These are phyloP conservation scores for Caretta caretta DNA, from an alignment of 2,113 vertebrate species.

Conservation along the genomic window DNA sequence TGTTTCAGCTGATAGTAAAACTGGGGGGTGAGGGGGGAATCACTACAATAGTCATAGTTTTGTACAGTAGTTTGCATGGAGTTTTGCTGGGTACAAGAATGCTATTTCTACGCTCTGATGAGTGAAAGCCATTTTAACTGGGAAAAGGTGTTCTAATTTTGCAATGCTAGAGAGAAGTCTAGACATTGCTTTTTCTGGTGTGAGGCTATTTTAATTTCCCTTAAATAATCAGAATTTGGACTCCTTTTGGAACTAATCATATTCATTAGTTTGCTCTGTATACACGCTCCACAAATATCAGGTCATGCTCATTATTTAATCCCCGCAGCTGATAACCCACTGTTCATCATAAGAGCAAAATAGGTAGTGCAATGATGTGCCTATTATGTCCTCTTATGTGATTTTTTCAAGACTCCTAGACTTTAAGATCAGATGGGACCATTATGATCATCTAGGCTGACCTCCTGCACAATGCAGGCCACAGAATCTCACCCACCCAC, in stretches of 20 bases:
- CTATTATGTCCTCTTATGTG: background rate
- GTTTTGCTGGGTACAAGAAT: background rate
- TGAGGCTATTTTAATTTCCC: conserved; percentile 5
- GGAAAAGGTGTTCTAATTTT: background rate
- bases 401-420: background rate
- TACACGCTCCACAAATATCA: background rate
- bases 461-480: too few relatives aligned
- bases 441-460: too few relatives aligned
- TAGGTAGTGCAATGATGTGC: background rate
- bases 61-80: background rate
- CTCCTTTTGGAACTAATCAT: background rate
- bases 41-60: background rate
- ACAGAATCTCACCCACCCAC: too few relatives aligned
- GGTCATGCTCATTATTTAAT: background rate
- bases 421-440: too few relatives aligned
- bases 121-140: background rate
- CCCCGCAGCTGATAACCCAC: background rate
- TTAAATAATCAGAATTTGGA: background rate
- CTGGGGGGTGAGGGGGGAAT: background rate
- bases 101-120: background rate
- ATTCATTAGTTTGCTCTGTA: background rate
- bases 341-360: background rate
- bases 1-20: background rate
- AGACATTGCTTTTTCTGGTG: background rate
- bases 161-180: background rate